Percentiles rank a stretch among this genome's conserved stretches.
These are phyloP conservation scores for Nephrotoma flavescens DNA, from an alignment of 2,888 invertebrate species.

Conservation along the genomic window DNA sequence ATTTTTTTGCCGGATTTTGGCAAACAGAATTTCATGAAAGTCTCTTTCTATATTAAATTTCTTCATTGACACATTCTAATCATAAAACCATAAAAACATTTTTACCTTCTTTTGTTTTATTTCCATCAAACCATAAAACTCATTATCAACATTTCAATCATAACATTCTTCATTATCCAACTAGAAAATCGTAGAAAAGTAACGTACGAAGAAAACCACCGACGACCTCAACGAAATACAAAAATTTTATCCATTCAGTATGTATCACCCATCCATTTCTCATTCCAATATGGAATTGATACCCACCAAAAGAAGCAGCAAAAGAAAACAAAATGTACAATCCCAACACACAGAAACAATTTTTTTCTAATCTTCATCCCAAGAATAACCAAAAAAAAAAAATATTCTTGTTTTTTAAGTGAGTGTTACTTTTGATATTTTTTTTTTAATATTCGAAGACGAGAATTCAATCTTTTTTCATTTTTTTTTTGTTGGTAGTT, in stretches of 20 bases:
- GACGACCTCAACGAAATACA: not conserved
- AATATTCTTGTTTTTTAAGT: not conserved
- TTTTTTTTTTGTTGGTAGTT: not conserved
- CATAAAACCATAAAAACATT: not conserved
- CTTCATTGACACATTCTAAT: not conserved
- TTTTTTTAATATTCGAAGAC: not conserved
- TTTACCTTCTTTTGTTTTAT: not conserved
- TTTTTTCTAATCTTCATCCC: not conserved
- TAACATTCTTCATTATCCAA: not conserved
- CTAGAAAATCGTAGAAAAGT: not conserved
- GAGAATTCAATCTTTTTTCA: constrained; percentile 1
- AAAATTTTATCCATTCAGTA: not conserved
- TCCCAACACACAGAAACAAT: not conserved
- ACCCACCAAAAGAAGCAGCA: not conserved
- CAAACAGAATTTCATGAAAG: too few species aligned
- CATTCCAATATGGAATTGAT: not conserved
- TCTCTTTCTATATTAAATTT: not conserved
- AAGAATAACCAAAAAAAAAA: not conserved
- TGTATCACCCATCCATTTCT: not conserved
- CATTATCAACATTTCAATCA: not conserved
- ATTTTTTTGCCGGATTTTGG: too few species aligned
- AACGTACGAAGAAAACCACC: not conserved
- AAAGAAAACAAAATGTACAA: not conserved
- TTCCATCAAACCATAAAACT: not conserved
- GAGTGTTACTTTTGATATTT: constrained; percentile 2